Evolutionary conservation across 1,140 invertebrate genomes (phyloP), one percentile per base, ranked within the genome.

Genomic region (Platorchestia sp.): DNA sequence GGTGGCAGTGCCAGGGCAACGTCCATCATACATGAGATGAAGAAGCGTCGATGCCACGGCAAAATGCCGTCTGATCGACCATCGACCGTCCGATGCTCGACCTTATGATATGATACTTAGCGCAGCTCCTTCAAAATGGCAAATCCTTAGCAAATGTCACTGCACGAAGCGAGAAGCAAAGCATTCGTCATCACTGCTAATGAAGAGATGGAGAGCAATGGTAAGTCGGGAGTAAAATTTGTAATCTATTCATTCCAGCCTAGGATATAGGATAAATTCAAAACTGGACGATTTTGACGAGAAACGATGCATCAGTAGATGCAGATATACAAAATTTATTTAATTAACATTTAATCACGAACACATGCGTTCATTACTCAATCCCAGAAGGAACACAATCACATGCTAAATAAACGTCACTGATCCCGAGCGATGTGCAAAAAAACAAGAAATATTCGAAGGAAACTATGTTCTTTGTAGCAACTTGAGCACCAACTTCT

Each of bases 91-190:
- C 36, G 41, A 36, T 36, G 19, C 22, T 43, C 91, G 91, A 45
- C 91, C 91, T n/a, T 44, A 47, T 93, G 91, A 93, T 44, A 47
- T 93, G 91, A 93, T 93, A 47, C 44, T 93, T 93, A 36, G 40
- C 47, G 45, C 27, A 89, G 91, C 91, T 14, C 19, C 91, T 44
- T 93, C 91, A 93, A 91, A 90, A 93, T 93, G 91, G 91, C 91
- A 93, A 93, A 42, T 36, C 41, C 7, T 75, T 1, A 41, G 41
- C 6, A 89, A 89, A 89, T 89, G 87, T 89, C 87, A 89, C 5
- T 0, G 42, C n/a, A n/a, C n/a, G 59, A 75, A 10, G 27, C 59
- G 27, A 75, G 27, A 75, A 75, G 27, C 59, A 19, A 75, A 36
- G 27, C 14, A 10, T 10, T 51, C 47, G 27, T 75, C 59, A 19